Evolutionary conservation across 2,888 invertebrate species (phyloP).

Genomic region (Andrena hattorfiana): DNA sequence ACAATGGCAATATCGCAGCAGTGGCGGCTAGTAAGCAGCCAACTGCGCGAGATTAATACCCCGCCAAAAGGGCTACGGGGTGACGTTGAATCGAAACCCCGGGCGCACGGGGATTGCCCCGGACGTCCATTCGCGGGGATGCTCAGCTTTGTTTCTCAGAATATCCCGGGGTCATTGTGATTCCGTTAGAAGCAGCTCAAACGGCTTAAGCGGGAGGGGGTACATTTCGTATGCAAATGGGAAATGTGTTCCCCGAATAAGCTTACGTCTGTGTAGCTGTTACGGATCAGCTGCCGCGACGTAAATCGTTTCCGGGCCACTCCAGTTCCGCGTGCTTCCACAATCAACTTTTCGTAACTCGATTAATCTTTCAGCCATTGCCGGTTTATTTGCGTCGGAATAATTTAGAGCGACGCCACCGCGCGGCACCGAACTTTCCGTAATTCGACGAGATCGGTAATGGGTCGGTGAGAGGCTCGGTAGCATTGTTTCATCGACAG

Average conservation of each 20-base stretch:
- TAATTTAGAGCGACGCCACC: conserved; percentile 28
- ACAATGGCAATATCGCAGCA: conserved; percentile 30
- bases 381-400: background rate
- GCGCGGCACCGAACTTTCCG: background rate
- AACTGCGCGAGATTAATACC: conserved; percentile 45
- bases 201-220: conserved; percentile 68
- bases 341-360: conserved; percentile 63
- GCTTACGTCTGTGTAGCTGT: conserved; percentile 72
- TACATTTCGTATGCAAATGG: conserved; percentile 76
- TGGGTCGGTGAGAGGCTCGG: background rate
- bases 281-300: conserved; percentile 71
- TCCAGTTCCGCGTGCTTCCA: conserved; percentile 40
- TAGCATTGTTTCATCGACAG: background rate
- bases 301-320: conserved; percentile 68
- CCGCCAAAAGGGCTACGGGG: background rate
- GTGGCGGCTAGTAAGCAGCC: conserved; percentile 13
- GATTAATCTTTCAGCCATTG: conserved; percentile 60
- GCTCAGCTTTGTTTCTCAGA: conserved; percentile 64
- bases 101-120: conserved; percentile 27
- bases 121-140: conserved; percentile 9
- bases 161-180: conserved; percentile 72
- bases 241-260: conserved; percentile 75
- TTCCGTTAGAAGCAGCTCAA: conserved; percentile 73
- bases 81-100: conserved; percentile 21
- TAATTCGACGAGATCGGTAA: background rate